Evolutionary conservation across 1,140 invertebrate genomes (phyloP).

Genomic region (Drosophila watanabei): DNA sequence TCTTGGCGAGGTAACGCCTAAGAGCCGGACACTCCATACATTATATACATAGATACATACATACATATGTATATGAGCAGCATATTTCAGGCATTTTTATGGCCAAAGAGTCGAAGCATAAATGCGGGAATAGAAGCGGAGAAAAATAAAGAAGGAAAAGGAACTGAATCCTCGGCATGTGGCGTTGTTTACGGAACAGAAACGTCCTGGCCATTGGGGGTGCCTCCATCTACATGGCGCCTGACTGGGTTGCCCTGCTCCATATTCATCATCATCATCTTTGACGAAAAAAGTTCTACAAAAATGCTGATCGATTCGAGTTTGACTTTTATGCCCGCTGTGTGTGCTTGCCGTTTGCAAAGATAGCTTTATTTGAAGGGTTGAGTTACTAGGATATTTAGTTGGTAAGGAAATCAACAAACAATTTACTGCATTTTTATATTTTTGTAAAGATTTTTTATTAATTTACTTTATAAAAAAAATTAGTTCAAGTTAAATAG

Average conservation of each 20-base stretch:
- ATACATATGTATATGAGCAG: conserved; percentile 61
- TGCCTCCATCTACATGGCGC: conserved; percentile 54
- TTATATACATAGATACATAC: not conserved
- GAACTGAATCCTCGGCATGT: conserved; percentile 23
- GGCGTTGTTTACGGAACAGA: conserved; percentile 66
- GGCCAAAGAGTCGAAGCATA: conserved; percentile 29
- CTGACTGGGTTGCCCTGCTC: conserved; percentile 13
- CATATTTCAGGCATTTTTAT: conserved; percentile 77
- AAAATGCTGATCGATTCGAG: conserved; percentile 68
- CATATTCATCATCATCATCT: conserved; percentile 40
- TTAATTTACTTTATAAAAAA: not conserved
- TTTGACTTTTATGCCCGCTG: conserved; percentile 55
- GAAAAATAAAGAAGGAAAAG: not conserved
- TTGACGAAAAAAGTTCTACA: conserved; percentile 28
- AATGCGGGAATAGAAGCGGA: conserved; percentile 15
- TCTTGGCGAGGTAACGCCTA: conserved; percentile 52
- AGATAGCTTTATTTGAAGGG: not conserved
- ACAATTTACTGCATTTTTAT: too few relatives aligned
- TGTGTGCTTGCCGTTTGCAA: conserved; percentile 18
- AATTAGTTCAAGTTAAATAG: not conserved
- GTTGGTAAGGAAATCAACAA: not conserved
- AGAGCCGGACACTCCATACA: conserved; percentile 43
- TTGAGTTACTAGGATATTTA: not conserved
- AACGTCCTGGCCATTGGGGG: conserved; percentile 43
- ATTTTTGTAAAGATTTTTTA: not conserved